phyloP scores from a whole-genome alignment of 2,888 invertebrate genomes.

The Ommatoiulus sabulosus region DNA sequence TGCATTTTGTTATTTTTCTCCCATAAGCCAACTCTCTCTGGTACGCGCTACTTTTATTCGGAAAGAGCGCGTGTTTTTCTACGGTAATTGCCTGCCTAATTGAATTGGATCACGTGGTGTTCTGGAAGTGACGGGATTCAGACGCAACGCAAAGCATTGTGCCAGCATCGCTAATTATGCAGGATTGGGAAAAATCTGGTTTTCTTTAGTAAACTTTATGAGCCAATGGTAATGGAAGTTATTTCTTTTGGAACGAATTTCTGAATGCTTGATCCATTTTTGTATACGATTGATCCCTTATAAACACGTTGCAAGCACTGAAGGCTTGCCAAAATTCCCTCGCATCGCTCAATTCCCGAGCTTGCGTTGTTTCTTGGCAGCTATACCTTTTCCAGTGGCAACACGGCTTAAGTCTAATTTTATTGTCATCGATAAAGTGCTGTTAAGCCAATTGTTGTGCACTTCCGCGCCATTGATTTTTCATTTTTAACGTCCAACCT shows the following conservation, averaged over 20 bases:
- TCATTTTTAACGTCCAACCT: conserved; percentile 24
- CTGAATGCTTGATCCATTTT: too few species aligned
- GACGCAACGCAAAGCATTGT: background rate
- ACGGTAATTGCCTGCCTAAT: background rate
- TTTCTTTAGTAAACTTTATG: too few species aligned
- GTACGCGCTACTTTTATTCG: background rate
- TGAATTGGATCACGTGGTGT: background rate
- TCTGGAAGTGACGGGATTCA: background rate
- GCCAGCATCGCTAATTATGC: background rate
- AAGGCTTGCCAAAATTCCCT: background rate
- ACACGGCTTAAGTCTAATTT: background rate
- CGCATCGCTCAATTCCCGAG: background rate
- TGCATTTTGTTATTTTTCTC: background rate
- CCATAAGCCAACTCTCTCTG: background rate
- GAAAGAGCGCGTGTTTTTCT: background rate
- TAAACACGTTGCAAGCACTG: too few species aligned
- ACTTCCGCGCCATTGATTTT: conserved; percentile 3
- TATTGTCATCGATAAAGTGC: background rate
- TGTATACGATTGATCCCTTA: too few species aligned
- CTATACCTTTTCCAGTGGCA: background rate
- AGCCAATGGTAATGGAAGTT: too few species aligned
- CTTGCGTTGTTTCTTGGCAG: background rate
- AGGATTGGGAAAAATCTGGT: background rate
- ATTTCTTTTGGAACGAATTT: too few species aligned
- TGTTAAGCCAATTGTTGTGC: background rate